phyloP scores from a whole-genome alignment of 2,888 invertebrate genomes.

The Xestia c-nigrum region DNA sequence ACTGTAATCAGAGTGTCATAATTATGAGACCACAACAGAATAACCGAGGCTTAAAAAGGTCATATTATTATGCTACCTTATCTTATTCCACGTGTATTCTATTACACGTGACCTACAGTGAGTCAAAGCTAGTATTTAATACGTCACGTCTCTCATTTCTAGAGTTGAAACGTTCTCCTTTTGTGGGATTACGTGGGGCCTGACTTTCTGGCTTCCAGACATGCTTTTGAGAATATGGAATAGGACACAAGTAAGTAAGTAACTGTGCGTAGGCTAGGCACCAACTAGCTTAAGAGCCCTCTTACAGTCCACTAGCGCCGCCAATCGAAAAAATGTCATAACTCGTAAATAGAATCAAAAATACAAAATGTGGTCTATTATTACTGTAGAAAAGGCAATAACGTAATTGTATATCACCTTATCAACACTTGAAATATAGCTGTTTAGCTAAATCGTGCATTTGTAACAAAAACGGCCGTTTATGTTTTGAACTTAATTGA shows the following conservation, averaged over 20 bases:
- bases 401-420: too few species aligned
- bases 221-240: conserved; percentile 21
- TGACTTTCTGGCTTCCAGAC: background rate
- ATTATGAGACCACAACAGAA: background rate
- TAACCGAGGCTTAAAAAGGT: background rate
- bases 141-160: conserved; percentile 31
- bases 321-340: too few species aligned
- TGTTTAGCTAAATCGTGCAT: too few species aligned
- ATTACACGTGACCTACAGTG: background rate
- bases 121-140: conserved; percentile 21
- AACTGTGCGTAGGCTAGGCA: background rate
- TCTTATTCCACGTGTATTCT: background rate
- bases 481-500: too few species aligned
- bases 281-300: background rate
- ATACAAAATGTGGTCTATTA: too few species aligned
- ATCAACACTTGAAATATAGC: too few species aligned
- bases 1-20: too few species aligned
- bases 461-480: too few species aligned
- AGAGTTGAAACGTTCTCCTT: conserved; percentile 37
- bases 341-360: too few species aligned
- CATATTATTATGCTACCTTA: background rate
- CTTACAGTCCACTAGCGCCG: too few species aligned
- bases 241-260: background rate
- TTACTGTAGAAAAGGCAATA: too few species aligned
- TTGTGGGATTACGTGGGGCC: conserved; percentile 39